Percentiles rank a stretch among this genome's conserved stretches.
These are phyloP conservation scores for Gortyna flavago DNA, from an alignment of 2,888 invertebrate species.

Conservation along the genomic window DNA sequence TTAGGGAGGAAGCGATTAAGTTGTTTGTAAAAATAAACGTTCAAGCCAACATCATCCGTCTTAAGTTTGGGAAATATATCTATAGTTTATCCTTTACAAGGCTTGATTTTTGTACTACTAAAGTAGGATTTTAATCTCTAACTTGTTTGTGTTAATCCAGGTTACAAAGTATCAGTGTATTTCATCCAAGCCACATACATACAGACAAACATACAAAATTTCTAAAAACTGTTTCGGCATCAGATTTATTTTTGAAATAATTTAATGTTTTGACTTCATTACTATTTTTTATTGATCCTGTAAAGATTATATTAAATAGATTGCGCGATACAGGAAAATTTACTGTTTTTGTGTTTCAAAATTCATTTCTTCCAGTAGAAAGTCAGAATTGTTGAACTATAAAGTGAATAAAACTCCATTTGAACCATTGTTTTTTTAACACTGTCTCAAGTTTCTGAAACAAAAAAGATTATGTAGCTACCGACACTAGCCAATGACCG, in stretches of 20 bases:
- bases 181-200: not conserved
- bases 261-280: not conserved
- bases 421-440: not conserved
- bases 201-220: not conserved
- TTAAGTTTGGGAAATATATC: slow-evolving; percentile 33
- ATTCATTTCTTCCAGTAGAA: not conserved
- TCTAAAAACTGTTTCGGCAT: not conserved
- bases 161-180: not conserved
- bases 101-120: not conserved
- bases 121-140: not conserved
- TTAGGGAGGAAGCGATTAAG: slow-evolving; percentile 77
- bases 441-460: not conserved
- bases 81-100: slow-evolving; percentile 15
- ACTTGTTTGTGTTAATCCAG: slow-evolving; percentile 5
- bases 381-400: not conserved
- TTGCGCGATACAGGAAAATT: too few species aligned
- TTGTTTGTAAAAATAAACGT: slow-evolving; percentile 80
- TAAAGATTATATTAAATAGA: not conserved
- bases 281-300: too few species aligned
- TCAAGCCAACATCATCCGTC: slow-evolving; percentile 40
- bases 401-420: not conserved
- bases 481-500: slow-evolving; percentile 29
- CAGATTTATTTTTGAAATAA: not conserved
- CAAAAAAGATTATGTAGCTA: not conserved
- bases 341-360: not conserved